A percentile compares a stretch with the other conserved stretches of the same genome.
Evolutionary conservation across 2,888 invertebrate genomes (phyloP).

Genomic region (Scaptodrosophila latifasciaeformis): DNA sequence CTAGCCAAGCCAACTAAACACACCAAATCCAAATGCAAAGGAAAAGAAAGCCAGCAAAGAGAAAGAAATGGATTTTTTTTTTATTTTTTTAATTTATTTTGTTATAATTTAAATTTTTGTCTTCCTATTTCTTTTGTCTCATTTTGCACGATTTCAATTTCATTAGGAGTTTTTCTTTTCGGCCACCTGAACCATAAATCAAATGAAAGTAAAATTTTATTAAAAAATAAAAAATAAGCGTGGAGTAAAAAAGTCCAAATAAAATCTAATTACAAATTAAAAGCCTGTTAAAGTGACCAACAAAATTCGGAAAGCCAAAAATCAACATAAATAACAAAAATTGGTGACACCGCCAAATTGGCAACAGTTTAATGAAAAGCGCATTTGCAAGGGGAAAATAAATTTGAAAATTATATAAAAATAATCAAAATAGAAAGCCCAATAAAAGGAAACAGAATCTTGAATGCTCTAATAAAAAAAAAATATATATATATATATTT

Average conservation of each 20-base stretch:
- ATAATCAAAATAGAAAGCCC: constrained; percentile 17
- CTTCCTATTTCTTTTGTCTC: constrained; percentile 31
- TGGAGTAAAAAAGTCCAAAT: constrained; percentile 34
- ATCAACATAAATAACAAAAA: constrained; percentile 4
- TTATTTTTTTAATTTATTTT: constrained; percentile 15
- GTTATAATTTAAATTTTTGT: constrained; percentile 20
- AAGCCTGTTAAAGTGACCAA: constrained; percentile 20
- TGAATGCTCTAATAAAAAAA: too few species aligned
- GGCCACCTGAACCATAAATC: constrained; percentile 51
- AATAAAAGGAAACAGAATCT: neutral
- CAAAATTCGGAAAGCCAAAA: constrained; percentile 18
- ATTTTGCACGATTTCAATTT: constrained; percentile 34
- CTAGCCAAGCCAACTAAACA: too few species aligned
- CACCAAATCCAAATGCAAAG: too few species aligned
- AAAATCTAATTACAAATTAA: constrained; percentile 59
- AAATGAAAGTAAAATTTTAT: constrained; percentile 31
- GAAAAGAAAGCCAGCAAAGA: constrained; percentile 28
- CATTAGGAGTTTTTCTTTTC: constrained; percentile 23
- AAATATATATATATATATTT: too few species aligned
- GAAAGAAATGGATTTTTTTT: constrained; percentile 3
- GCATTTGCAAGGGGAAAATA: constrained; percentile 39
- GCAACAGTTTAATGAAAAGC: constrained; percentile 59
- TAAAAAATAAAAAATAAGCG: constrained; percentile 32
- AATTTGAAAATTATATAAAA: constrained; percentile 62
- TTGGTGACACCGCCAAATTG: constrained; percentile 49